phyloP scores from a whole-genome alignment of 2,113 vertebrate species.

The Baryphthengus martii region DNA sequence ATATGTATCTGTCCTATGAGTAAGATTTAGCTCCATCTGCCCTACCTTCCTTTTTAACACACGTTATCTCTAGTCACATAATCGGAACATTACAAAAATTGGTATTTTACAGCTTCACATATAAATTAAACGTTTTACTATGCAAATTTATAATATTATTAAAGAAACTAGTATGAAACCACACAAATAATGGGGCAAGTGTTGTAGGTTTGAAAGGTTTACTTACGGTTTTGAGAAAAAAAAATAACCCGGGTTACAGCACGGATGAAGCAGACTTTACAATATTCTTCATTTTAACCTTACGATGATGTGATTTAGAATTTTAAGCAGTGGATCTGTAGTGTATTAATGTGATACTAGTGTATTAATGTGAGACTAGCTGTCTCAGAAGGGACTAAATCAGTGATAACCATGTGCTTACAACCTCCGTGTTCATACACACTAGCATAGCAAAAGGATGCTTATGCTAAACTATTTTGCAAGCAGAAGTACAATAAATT shows the following conservation, averaged over 20 bases:
- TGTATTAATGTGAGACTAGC: neutral
- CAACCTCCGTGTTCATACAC: neutral
- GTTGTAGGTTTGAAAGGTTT: neutral
- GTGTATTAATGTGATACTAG: neutral
- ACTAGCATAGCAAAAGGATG: neutral
- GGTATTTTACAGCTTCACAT: neutral
- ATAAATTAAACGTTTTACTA: too few relatives aligned
- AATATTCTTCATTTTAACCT: neutral
- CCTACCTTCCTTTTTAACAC: neutral
- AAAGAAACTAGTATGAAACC: neutral
- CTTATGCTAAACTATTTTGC: neutral
- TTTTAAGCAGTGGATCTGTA: neutral
- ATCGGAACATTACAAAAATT: neutral
- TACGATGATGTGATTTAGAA: neutral
- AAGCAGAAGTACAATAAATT: neutral
- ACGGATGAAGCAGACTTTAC: neutral
- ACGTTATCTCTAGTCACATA: neutral
- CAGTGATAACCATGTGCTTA: neutral
- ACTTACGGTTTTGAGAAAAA: neutral
- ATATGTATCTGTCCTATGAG: neutral
- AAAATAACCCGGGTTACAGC: neutral
- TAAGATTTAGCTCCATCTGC: neutral
- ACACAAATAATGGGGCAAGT: neutral
- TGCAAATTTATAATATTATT: neutral
- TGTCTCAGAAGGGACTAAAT: neutral